Conservation (phyloP, 2,888 invertebrate genomes). For the Drosophila mimica region DNA sequence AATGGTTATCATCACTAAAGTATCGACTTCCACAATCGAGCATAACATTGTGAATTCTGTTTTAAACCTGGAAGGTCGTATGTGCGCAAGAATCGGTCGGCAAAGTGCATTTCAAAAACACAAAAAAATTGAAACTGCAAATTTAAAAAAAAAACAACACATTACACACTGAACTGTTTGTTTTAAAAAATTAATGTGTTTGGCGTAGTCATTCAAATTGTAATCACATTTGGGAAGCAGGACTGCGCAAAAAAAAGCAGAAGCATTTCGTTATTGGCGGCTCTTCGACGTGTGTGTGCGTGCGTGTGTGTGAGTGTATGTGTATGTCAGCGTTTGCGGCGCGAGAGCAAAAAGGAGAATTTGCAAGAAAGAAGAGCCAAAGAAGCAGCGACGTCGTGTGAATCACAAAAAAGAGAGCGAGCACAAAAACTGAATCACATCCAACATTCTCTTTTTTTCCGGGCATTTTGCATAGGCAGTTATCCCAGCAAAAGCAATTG, state of each 20-base stretch:
- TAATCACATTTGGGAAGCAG: slow-evolving; percentile 50
- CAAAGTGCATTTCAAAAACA: slow-evolving; percentile 57
- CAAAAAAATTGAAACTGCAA: slow-evolving; percentile 39
- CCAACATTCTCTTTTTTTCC: slow-evolving; percentile 36
- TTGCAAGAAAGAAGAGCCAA: slow-evolving; percentile 59
- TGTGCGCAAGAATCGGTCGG: slow-evolving; percentile 64
- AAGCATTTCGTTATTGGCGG: slow-evolving; percentile 66
- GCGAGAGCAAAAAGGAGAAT: slow-evolving; percentile 69
- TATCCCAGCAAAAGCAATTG: slow-evolving; percentile 33
- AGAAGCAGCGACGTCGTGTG: slow-evolving; percentile 62
- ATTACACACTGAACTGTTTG: slow-evolving; percentile 49
- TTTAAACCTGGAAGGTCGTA: slow-evolving; percentile 64
- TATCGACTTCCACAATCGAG: slow-evolving; percentile 38
- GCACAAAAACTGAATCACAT: slow-evolving; percentile 54
- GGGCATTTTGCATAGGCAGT: slow-evolving; percentile 39
- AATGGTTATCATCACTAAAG: slow-evolving; percentile 19
- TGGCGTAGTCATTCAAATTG: slow-evolving; percentile 42
- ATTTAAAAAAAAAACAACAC: slow-evolving; percentile 40
- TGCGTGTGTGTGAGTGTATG: slow-evolving; percentile 49
- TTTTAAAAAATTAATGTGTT: slow-evolving; percentile 45
- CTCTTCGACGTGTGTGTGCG: slow-evolving; percentile 54
- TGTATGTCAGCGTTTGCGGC: slow-evolving; percentile 60
- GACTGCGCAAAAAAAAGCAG: slow-evolving; percentile 55
- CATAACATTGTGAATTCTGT: slow-evolving; percentile 62
- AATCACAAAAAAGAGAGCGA: slow-evolving; percentile 60